phyloP scores from a whole-genome alignment of 2,113 vertebrate species.

The Antennarius striatus region DNA sequence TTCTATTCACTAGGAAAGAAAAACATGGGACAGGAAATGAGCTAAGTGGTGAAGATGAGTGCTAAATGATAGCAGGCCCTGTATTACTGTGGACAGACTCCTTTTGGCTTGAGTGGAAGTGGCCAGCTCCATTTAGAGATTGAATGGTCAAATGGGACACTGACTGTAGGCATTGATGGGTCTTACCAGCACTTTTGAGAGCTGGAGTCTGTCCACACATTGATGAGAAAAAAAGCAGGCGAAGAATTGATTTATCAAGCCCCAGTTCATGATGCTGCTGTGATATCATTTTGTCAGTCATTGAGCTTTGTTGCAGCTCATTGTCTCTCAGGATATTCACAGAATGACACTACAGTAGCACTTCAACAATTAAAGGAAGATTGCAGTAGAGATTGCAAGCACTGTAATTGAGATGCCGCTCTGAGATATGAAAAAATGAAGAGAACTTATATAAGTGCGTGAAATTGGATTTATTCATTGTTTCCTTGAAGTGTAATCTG shows the following conservation, averaged over 20 bases:
- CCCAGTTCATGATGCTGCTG: constrained; percentile 1
- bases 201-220: constrained; percentile 24
- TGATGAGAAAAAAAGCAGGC: constrained; percentile 1
- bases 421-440: constrained; percentile 28
- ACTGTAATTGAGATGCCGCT: constrained; percentile 17
- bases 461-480: neutral
- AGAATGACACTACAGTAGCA: constrained; percentile 22
- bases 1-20: constrained; percentile 16
- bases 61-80: constrained; percentile 26
- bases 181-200: constrained; percentile 35
- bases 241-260: constrained; percentile 37
- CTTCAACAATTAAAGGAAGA: constrained; percentile 48
- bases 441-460: constrained; percentile 20
- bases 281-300: constrained; percentile 38
- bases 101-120: constrained; percentile 30
- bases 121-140: constrained; percentile 38
- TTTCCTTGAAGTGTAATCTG: too few relatives aligned
- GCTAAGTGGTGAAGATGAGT: constrained; percentile 35
- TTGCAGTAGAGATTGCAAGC: constrained; percentile 36
- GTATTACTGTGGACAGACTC: constrained; percentile 9
- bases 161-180: constrained; percentile 17
- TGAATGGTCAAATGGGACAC: constrained; percentile 31
- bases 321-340: constrained; percentile 15
- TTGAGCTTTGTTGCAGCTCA: constrained; percentile 21
- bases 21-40: constrained; percentile 36